phyloP scores from a whole-genome alignment of 2,888 invertebrate genomes.

The Andrena chrysosceles region DNA sequence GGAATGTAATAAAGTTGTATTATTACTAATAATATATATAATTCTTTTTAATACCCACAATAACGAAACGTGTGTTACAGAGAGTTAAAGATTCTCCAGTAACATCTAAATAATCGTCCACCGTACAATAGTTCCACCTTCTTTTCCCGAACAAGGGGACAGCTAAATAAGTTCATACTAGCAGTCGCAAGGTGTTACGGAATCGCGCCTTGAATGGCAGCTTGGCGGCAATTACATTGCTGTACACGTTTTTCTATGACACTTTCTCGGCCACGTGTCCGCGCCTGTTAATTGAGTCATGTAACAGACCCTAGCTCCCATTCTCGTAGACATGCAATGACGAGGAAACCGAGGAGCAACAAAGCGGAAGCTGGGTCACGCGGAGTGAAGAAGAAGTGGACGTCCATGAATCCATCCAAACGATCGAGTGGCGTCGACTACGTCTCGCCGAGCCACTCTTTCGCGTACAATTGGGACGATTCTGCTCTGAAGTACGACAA shows the following conservation, averaged over 20 bases:
- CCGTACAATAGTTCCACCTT: background rate
- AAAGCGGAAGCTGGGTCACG: slow-evolving; percentile 17
- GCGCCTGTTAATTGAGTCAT: slow-evolving; percentile 29
- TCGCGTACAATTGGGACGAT: slow-evolving; percentile 38
- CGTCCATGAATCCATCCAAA: slow-evolving; percentile 13
- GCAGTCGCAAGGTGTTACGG: background rate
- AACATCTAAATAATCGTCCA: background rate
- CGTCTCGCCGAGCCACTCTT: slow-evolving; percentile 39
- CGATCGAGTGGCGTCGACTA: slow-evolving; percentile 47
- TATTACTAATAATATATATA: too few species aligned
- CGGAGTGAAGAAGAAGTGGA: slow-evolving; percentile 25
- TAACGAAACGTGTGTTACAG: too few species aligned
- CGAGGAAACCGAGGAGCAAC: slow-evolving; percentile 60
- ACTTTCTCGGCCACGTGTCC: slow-evolving; percentile 32
- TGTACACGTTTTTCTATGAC: slow-evolving; percentile 6
- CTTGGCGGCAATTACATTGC: background rate
- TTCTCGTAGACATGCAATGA: slow-evolving; percentile 57
- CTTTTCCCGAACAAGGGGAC: background rate
- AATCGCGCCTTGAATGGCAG: slow-evolving; percentile 24
- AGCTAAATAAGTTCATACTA: background rate
- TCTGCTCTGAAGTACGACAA: background rate
- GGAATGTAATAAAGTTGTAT: too few species aligned
- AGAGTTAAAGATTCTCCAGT: too few species aligned
- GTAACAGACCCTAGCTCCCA: background rate
- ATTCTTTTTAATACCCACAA: too few species aligned